These are phyloP conservation scores for Limnodromus scolopaceus DNA, from an alignment of 2,797 vertebrate genomes.

Conservation along the genomic window DNA sequence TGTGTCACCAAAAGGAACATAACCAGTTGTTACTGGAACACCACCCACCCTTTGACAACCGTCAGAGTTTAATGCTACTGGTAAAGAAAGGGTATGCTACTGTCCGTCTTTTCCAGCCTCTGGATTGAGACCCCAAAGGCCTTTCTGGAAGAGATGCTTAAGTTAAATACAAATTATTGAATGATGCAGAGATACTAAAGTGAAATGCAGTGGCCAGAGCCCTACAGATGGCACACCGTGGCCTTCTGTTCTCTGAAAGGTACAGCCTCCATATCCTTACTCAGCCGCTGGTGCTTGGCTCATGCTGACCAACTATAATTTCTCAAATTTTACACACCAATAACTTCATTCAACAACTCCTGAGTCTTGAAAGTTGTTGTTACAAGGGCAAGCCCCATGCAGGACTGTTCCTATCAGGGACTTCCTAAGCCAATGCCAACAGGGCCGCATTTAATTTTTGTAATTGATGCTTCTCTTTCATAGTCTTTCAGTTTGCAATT, in stretches of 20 bases:
- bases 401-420: background rate
- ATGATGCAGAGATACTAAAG: background rate
- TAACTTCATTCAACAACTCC: background rate
- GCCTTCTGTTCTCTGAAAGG: background rate
- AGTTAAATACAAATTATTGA: background rate
- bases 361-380: background rate
- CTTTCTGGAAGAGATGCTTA: background rate
- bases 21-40: background rate
- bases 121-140: background rate
- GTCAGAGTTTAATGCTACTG: background rate
- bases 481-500: background rate
- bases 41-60: background rate
- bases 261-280: background rate
- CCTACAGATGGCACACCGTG: background rate
- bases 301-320: background rate
- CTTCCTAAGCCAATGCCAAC: background rate
- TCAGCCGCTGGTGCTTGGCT: background rate
- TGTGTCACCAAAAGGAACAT: background rate
- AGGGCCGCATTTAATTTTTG: background rate
- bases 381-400: background rate
- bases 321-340: background rate
- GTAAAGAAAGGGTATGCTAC: background rate
- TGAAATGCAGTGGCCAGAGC: background rate
- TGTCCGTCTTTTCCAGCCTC: background rate
- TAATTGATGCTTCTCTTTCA: background rate